Evolutionary conservation across 2,888 invertebrate genomes (phyloP), one percentile per base, ranked within the genome.

Genomic region (Griposia aprilina): DNA sequence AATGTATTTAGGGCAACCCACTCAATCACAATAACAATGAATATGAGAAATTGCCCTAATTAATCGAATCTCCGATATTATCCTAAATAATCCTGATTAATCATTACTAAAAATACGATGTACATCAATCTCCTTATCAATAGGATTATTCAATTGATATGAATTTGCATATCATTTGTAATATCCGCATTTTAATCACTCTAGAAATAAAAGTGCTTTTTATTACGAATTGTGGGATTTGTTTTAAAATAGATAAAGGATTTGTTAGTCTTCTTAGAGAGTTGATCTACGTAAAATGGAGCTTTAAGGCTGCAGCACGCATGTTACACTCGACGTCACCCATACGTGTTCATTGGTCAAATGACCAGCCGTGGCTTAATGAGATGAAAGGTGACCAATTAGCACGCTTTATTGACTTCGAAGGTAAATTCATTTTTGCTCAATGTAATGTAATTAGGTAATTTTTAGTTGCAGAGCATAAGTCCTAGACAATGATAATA

Each of bases 81-180:
- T 71, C 30, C 1, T 17, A 41, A 26, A 45, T 52, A 76, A 63
- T 55, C 17, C 23, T 10, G 48, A 48, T 36, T 36, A 55, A 65
- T 36, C 17, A 6, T 65, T 23, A 48, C 11, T n/a, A 20, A 52
- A 52, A 52, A 30, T 7, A 59, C 36, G 36, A 74, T 74, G 13
- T 17, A 63, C 52, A 17, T 57, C n/a, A 57, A 50, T 66, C 17
- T 52, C n/a, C 10, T 65, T 45, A 65, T 48, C 76, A 55, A 15
- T 6, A 7, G 15, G 45, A 63, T 76, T 77, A 63, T 59, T 41
- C 0, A 3, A 45, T 36, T 60, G 20, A 62, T 62, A 79, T 17
- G n/a, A 69, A 36, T 55, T 69, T 20, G 17, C 13, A 41, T 57
- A 57, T 41, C 11, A 50, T 15, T 63, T 30, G 11, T 2, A 55